Conservation (phyloP, 2,888 invertebrate genomes). For the Sesamia inferens region DNA sequence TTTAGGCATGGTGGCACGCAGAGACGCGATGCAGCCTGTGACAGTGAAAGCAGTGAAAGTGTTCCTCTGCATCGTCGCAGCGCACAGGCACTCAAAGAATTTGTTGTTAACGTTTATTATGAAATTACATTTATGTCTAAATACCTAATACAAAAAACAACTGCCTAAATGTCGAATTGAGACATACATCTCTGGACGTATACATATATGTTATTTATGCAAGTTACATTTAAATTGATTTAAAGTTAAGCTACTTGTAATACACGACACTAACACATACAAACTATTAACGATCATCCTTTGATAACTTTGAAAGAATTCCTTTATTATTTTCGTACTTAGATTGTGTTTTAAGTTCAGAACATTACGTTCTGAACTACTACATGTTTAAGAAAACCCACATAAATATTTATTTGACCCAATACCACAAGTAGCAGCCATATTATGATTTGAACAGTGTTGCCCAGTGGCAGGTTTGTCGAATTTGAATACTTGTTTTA, state of each 20-base stretch:
- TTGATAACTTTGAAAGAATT: neutral
- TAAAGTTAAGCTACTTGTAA: neutral
- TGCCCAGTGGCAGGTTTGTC: constrained; percentile 25
- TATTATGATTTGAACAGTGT: constrained; percentile 30
- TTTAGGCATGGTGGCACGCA: constrained; percentile 74
- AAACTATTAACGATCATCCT: neutral
- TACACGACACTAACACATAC: neutral
- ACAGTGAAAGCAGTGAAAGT: constrained; percentile 89
- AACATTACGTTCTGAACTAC: constrained; percentile 10
- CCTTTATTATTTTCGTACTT: neutral
- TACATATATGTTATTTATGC: neutral
- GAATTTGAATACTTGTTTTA: constrained; percentile 51
- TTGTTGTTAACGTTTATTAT: constrained; percentile 76
- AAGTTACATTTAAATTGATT: neutral
- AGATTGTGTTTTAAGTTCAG: constrained; percentile 4
- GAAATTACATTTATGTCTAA: constrained; percentile 64
- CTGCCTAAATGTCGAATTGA: neutral
- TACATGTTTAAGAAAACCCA: constrained; percentile 25
- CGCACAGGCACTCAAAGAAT: constrained; percentile 67
- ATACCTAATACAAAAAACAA: constrained; percentile 1
- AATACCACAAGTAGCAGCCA: constrained; percentile 24
- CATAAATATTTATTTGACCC: constrained; percentile 35
- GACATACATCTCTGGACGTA: neutral
- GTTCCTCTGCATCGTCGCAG: constrained; percentile 67
- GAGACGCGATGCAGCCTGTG: constrained; percentile 78